Evolutionary conservation across 2,888 invertebrate genomes (phyloP), one percentile per base, ranked within the genome.

Genomic region (Nymphalis polychloros): DNA sequence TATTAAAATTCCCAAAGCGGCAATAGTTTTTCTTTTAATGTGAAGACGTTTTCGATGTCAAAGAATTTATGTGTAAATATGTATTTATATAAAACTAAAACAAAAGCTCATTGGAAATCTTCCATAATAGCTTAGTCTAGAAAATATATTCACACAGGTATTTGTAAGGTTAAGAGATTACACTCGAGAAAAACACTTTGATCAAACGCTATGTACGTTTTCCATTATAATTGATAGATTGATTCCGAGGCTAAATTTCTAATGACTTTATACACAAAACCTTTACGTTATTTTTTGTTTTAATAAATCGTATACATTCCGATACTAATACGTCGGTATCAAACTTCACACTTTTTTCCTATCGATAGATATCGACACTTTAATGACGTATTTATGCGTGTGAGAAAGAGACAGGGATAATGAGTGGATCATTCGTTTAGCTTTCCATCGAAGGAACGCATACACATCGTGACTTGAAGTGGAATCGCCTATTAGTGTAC

Each of bases 401-500:
- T 50, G 48, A 27, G 62, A 67, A 57, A 46, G 52, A 63, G 57
- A 59, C 47, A 19, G 62, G 49, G 19, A 48, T 67, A 17, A 63
- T 47, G 53, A 65, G 52, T 70, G 53, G 67, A 72, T 72, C 72
- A 67, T 67, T 71, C 65, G 68, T 64, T 69, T 59, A 50, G 63
- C 77, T 76, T 78, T 79, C 79, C 77, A 76, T 75, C 66, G 72
- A 69, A 72, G 72, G 67, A 71, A 82, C 84, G 83, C 78, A 57
- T 68, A 73, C 81, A 81, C 86, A 81, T 73, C 89, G 87, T 88
- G 89, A 88, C 86, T 85, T 84, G 89, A 80, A 76, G 81, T 72
- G 84, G 81, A 90, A 90, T 90, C 73, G 84, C 78, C 80, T 76
- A 86, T 90, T 89, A 90, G 73, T 71, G 67, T 66, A 70, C 75